Percentiles rank a stretch among this genome's conserved stretches.
phyloP scores from a whole-genome alignment of 1,140 invertebrate genomes.

The Meloidogyne chitwoodi region DNA sequence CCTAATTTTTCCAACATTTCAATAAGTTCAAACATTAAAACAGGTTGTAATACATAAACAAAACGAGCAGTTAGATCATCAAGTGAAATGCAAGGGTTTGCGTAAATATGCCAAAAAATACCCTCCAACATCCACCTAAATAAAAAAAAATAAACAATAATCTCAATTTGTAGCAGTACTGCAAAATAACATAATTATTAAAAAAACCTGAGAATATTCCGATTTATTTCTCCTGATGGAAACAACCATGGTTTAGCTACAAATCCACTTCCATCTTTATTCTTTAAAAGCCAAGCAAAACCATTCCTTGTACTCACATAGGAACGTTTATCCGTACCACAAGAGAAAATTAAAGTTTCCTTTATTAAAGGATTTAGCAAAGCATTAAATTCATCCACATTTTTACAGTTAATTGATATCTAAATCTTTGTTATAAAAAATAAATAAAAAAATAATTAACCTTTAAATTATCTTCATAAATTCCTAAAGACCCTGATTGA shows the following conservation, averaged over 20 bases:
- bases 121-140: conserved; percentile 38
- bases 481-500: background rate
- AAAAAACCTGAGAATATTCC: conserved; percentile 14
- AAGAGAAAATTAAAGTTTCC: conserved; percentile 9
- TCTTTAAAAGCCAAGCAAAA: conserved; percentile 12
- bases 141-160: background rate
- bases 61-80: conserved; percentile 19
- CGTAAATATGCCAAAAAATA: conserved; percentile 15
- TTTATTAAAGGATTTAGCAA: background rate
- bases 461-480: conserved; percentile 4
- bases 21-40: conserved; percentile 22
- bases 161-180: too few species aligned
- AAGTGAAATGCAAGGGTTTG: conserved; percentile 23
- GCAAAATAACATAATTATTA: too few species aligned
- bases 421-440: background rate
- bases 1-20: conserved; percentile 24
- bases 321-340: conserved; percentile 21
- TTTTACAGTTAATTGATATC: background rate
- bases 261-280: conserved; percentile 14
- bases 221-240: conserved; percentile 30
- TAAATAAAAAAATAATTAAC: background rate
- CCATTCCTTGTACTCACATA: conserved; percentile 21
- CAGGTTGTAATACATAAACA: conserved; percentile 23
- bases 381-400: conserved; percentile 13
- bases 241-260: conserved; percentile 28